Percentiles rank a stretch among this genome's conserved stretches.
These are phyloP conservation scores for Drosophila mettleri DNA, from an alignment of 2,888 invertebrate species.

Conservation along the genomic window DNA sequence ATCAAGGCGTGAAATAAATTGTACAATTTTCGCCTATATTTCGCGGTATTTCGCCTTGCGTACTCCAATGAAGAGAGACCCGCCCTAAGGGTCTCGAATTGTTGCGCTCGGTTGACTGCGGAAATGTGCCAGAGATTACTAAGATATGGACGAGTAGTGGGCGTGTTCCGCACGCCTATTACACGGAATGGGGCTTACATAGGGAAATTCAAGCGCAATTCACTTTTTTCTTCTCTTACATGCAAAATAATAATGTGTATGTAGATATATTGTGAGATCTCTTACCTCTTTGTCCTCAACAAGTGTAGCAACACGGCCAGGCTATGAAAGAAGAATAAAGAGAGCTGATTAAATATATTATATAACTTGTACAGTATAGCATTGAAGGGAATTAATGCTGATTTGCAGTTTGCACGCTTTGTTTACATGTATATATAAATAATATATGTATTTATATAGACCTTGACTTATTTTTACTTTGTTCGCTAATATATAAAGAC, in stretches of 20 bases:
- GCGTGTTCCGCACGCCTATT: constrained; percentile 18
- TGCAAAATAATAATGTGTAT: neutral
- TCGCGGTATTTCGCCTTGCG: constrained; percentile 81
- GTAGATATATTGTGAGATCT: neutral
- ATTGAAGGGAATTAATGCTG: neutral
- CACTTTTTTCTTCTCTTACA: constrained; percentile 42
- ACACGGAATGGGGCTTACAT: constrained; percentile 83
- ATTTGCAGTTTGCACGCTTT: constrained; percentile 30
- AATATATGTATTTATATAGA: constrained; percentile 10
- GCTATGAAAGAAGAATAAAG: constrained; percentile 87
- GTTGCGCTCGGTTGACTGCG: constrained; percentile 80
- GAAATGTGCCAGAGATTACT: constrained; percentile 84
- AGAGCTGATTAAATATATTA: constrained; percentile 30
- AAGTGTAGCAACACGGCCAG: constrained; percentile 95
- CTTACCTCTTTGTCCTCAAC: constrained; percentile 91
- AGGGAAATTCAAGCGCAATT: constrained; percentile 67
- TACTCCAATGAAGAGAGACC: constrained; percentile 74
- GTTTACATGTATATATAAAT: constrained; percentile 33
- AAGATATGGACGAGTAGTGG: constrained; percentile 81
- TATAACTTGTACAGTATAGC: neutral
- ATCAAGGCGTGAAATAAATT: constrained; percentile 80
- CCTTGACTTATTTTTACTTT: constrained; percentile 60
- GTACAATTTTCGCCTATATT: constrained; percentile 82
- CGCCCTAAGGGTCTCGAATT: constrained; percentile 70
- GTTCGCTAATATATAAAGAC: constrained; percentile 16